A percentile compares a stretch with the other conserved stretches of the same genome.
Evolutionary conservation across 2,797 vertebrate genomes (phyloP).

Genomic region (Poecilia picta): DNA sequence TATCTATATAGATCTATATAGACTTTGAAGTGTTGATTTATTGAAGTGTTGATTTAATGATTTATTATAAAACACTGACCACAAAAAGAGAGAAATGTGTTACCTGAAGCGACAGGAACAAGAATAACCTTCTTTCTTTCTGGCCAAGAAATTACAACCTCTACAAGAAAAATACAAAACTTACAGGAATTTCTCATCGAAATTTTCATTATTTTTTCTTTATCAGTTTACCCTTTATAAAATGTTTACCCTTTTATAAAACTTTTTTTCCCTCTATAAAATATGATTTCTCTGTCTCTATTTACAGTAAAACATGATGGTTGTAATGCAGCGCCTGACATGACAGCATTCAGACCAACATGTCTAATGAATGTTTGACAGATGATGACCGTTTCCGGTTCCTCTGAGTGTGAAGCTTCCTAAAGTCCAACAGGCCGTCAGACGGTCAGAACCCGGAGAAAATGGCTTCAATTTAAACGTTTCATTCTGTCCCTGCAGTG

Average conservation of each 20-base stretch:
- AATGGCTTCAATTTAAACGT: background rate
- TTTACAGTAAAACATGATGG: background rate
- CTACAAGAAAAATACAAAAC: background rate
- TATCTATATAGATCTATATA: too few relatives aligned
- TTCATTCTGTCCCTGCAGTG: background rate
- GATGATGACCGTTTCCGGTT: background rate
- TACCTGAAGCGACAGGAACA: background rate
- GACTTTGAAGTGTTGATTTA: too few relatives aligned
- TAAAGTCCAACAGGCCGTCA: background rate
- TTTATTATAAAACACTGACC: too few relatives aligned
- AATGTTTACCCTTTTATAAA: background rate
- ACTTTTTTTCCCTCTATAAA: background rate
- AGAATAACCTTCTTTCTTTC: too few relatives aligned
- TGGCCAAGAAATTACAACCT: too few relatives aligned
- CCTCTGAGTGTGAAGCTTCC: too few relatives aligned
- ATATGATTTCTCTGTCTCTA: background rate
- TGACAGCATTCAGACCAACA: too few relatives aligned
- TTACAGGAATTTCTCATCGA: background rate
- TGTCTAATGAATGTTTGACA: background rate
- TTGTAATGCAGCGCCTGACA: background rate
- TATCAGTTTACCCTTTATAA: too few relatives aligned
- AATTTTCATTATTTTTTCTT: background rate
- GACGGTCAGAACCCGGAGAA: background rate
- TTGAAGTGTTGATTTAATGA: too few relatives aligned
- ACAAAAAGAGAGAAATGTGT: slow-evolving; percentile 4